These are phyloP conservation scores for Dryobates pubescens DNA, from an alignment of 2,797 vertebrate genomes.

Conservation along the genomic window DNA sequence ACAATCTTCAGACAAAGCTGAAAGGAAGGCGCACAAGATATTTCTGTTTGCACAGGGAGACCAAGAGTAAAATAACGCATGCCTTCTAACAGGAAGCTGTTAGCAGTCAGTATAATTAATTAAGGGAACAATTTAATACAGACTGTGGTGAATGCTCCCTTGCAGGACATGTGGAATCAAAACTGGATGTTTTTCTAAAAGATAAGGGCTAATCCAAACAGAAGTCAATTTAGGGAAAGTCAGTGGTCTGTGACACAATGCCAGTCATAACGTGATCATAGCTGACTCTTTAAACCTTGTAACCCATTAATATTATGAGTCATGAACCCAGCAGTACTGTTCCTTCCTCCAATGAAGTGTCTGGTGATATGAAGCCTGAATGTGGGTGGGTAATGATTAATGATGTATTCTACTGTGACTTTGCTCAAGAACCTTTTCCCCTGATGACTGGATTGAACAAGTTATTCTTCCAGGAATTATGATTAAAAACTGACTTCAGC, in stretches of 20 bases:
- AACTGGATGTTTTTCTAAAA: constrained; percentile 45
- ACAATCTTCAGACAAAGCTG: not conserved
- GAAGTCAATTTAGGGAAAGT: not conserved
- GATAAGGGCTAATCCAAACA: constrained; percentile 51
- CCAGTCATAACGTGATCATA: not conserved
- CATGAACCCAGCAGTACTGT: constrained; percentile 6
- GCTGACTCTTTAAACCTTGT: constrained; percentile 16
- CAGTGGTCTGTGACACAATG: not conserved
- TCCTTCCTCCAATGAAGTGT: constrained; percentile 39
- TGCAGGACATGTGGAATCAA: constrained; percentile 16
- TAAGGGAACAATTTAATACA: not conserved
- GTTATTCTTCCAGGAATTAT: constrained; percentile 18
- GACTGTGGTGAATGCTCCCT: not conserved
- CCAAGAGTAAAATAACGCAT: not conserved
- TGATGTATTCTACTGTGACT: not conserved
- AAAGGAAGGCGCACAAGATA: not conserved
- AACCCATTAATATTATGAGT: constrained; percentile 16
- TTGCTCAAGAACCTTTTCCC: constrained; percentile 4
- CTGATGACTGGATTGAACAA: not conserved
- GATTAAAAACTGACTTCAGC: not conserved
- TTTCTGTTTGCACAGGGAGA: not conserved
- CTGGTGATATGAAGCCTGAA: not conserved
- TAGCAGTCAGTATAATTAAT: not conserved
- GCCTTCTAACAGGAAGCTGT: constrained; percentile 13
- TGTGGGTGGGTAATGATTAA: constrained; percentile 29